Evolutionary conservation across 2,797 vertebrate genomes (phyloP), one percentile per base, ranked within the genome.

Genomic region (Clarias fuscus): DNA sequence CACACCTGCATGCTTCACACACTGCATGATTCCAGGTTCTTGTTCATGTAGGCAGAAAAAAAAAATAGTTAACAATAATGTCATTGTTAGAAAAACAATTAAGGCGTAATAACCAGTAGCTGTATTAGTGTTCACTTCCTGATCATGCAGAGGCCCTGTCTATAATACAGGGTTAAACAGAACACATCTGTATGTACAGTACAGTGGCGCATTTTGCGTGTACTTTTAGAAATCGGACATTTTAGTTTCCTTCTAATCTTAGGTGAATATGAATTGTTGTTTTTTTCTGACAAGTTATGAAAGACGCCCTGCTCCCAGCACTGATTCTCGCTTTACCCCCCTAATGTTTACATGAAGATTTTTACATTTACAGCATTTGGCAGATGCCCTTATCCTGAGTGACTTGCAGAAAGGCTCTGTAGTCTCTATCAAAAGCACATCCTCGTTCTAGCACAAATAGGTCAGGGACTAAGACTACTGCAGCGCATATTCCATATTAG

Each of bases 341-440:
- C 24, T 14, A 53, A 53, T 53, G 40, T 67, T 67, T 53, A 82
- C 62, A 65, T 13, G n/a, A 67, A 82, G 37, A 64, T 81, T 48
- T 53, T 81, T 48, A 65, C 37, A 48, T 27, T 53, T 82, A 48
- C 37, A 27, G 24, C 24, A 27, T 67, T 67, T 82, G 62, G 62
- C 79, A 82, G 79, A 82, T 82, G 79, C 40, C 62, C 64, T 82
- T 82, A 67, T 82, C 30, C n/a, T 30, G 33, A 43, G 61, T 64
- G 24, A 61, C 30, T 64, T 48, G 43, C 78, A 43, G 40, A 53
- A 24, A 11, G 62, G 59, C 22, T 43, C 20, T 79, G 30, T 24
- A 24, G 5, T n/a, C 37, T 65, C 37, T 43, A 40, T 15, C 59
- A 80, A 65, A 67, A 82, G 48, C 40, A 67, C 10, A 81, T 53